Evolutionary conservation across 2,797 vertebrate species (phyloP), one percentile per base, ranked within the genome.

Genomic region (Pseudotriccus pelzelni): DNA sequence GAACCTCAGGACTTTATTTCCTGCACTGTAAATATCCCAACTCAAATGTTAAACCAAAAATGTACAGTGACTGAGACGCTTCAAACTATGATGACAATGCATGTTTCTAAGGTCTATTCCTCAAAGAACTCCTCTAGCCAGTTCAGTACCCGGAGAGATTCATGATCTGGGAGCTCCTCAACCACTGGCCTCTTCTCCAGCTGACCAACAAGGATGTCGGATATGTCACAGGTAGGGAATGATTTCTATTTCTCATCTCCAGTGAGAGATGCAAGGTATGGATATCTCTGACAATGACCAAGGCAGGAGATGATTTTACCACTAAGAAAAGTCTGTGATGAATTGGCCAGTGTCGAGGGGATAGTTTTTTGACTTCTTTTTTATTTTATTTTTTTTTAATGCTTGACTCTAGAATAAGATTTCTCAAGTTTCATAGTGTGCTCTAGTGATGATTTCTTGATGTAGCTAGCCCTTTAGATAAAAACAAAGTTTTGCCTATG

Each of bases 201-300:
- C 6, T 84, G 62, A 52, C 28, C 39, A 37, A 15, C 0, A 1
- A 52, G 19, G 37, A 62, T 70, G 7, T 0, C 50, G 84, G 43
- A 36, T 28, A 37, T 6, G 6, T 20, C 22, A 10, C 8, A 84
- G 5, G 3, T n/a, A 16, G 10, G 10, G 32, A 75, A 62, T 16
- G 0, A 16, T 46, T 80, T 89, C 36, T 28, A 2, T 73, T 76
- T 4, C 8, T 50, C 16, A 52, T 84, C 49, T 84, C 58, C 39
- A 63, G 3, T 32, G 18, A 50, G 47, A 53, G 39, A 41, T 56
- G 10, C 24, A 52, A 8, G 9, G 9, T 14, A 17, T 21, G 4
- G 8, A 6, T 75, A 22, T 30, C 14, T 64, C 16, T 69, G 53
- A 17, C 16, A 49, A n/a, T 10, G 25, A 56, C 21, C 36, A 52